Evolutionary conservation across 2,113 vertebrate species (phyloP), one percentile per base, ranked within the genome.

Genomic region (Procavia capensis): DNA sequence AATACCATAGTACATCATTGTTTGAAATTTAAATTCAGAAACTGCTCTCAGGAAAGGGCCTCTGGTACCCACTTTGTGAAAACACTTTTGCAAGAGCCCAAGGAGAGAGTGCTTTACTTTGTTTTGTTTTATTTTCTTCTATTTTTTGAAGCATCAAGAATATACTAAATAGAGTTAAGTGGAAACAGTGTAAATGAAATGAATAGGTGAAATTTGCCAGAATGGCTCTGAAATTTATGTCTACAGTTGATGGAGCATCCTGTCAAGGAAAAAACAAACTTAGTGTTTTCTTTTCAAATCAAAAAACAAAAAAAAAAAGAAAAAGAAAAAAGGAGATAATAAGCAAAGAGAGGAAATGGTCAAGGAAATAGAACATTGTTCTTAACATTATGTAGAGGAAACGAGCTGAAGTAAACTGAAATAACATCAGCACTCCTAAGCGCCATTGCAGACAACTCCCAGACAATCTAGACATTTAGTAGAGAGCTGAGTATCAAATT

Each of bases 21-120:
- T 75, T 75, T 93, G 88, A 34, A 85, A 90, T 96, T 94, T 90
- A 87, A 95, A 95, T 39, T 96, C 25, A 85, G 54, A n/a, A 63
- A 80, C 25, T 64, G 34, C 50, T 64, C n/a, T 91, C 47, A 85
- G 17, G 31, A 27, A 90, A 64, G 63, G 70, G 27, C 50, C 66
- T 83, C 8, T 95, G 24, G 24, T 82, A 50, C 22, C 36, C 27
- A 34, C 11, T 88, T 82, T 75, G 75, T 85, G 54, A 94, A 96
- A 96, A 88, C 75, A 83, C 10, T 85, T 92, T 91, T 91, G 43
- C 31, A 59, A 93, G 94, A 91, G 57, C 25, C 54, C 22, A 81
- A 36, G 11, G 75, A 91, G 39, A 84, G 88, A 64, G 27, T 47
- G 1, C 1, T 66, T 89, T 92, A 50, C 29, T 72, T 91, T 54